Evolutionary conservation across 2,113 vertebrate species (phyloP), one percentile per base, ranked within the genome.

Genomic region (Sakesphorus luctuosus): DNA sequence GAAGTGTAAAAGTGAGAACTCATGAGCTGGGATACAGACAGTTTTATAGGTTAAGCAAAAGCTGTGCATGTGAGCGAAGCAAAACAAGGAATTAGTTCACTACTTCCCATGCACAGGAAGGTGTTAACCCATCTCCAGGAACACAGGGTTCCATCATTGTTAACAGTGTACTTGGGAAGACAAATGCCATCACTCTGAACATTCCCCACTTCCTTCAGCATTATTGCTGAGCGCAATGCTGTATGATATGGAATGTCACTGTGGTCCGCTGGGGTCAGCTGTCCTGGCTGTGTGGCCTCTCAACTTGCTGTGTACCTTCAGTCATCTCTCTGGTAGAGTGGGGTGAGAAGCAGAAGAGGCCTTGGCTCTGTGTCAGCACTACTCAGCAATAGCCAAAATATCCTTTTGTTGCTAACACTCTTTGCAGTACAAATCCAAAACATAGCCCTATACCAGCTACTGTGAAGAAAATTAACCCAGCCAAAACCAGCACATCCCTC

Each of bases 41-140:
- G 13, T 44, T 74, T 40, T 52, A 28, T 35, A 46, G 5, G 20
- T 47, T 50, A 63, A 74, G 19, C 17, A 26, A 68, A 84, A 84
- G 25, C 33, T 33, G 3, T 13, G 19, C 10, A 3, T 0, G 0
- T 47, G 46, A 84, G 33, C 38, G 31, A 50, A 68, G 15, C 23
- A 50, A 52, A 69, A 46, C 15, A 44, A 43, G 4, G 29, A 61
- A 18, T 78, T 67, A 1, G 62, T 78, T 84, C n/a, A 28, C 38
- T 8, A 13, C 11, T 43, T 61, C 23, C 16, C 20, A 7, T 26
- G 2, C 13, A 6, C 17, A 17, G 43, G 40, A 35, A 80, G 14
- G 8, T 84, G 29, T 63, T 89, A 24, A 46, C 14, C 4, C 31
- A 7, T 50, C 28, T 56, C 18, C 12, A 58, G 10, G 43, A 69